Evolutionary conservation across 2,888 invertebrate species (phyloP).

Genomic region (Ormyrus pomaceus): DNA sequence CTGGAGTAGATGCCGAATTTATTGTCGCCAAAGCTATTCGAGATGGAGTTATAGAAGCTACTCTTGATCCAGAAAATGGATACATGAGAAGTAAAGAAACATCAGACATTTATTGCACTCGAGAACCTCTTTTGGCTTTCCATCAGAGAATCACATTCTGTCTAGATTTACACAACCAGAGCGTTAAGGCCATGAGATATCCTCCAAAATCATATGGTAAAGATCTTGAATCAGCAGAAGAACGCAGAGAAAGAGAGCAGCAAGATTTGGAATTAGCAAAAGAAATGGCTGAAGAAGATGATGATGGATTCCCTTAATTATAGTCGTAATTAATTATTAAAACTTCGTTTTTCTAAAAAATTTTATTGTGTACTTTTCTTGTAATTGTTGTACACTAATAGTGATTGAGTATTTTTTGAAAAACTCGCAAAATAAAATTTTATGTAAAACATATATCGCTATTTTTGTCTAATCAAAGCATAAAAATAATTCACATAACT

Average conservation of each 20-base stretch:
- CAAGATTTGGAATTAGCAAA: constrained; percentile 99
- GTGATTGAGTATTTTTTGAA: constrained; percentile 49
- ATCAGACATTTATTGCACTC: constrained; percentile 96
- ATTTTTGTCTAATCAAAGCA: neutral
- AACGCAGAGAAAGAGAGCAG: constrained; percentile 95
- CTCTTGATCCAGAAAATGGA: constrained; percentile 94
- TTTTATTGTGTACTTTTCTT: constrained; percentile 47
- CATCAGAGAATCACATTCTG: constrained; percentile 98
- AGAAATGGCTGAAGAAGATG: constrained; percentile 99
- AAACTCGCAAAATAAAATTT: constrained; percentile 44
- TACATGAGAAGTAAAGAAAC: constrained; percentile 99
- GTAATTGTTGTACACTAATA: constrained; percentile 52
- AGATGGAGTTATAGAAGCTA: constrained; percentile 99
- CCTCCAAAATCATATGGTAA: constrained; percentile 99
- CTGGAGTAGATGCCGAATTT: constrained; percentile 98
- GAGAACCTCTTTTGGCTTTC: constrained; percentile 96
- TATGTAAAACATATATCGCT: constrained; percentile 18
- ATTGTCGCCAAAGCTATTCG: constrained; percentile 98
- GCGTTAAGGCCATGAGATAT: constrained; percentile 99
- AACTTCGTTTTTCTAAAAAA: constrained; percentile 37
- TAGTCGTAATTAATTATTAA: constrained; percentile 10
- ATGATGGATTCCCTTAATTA: constrained; percentile 86
- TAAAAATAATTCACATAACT: too few species aligned
- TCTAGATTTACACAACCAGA: constrained; percentile 97
- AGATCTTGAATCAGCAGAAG: constrained; percentile 97